Base-by-base conservation (phyloP, 2,113 vertebrate species). In the Corvus moneduloides region DNA sequence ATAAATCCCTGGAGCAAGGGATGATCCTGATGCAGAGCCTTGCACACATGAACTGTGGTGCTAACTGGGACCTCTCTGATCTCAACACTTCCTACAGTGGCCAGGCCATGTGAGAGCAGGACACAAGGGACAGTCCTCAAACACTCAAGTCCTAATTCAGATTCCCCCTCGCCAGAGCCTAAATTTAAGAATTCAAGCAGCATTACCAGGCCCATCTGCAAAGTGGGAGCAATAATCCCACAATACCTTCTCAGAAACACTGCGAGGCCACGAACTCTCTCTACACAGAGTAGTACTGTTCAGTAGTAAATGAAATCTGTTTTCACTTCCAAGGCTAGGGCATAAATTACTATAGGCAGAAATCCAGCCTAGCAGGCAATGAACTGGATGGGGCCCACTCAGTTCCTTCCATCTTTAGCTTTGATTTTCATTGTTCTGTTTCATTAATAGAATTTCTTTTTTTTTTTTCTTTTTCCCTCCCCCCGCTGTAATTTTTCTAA, bases 371-470 rank as follows among this genome's bases (percentile, higher is more conserved):
- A 95, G 92, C 92, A 96, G 92, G 92, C 93, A 97, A 88, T 90
- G 89, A 93, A 93, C 79, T 96, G 93, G 94, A 96, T 94, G 95
- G 91, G 94, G 93, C 95, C 90, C 94, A 87, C 82, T 95, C 86
- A 75, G 81, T 94, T 95, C 81, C 92, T 96, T 94, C 94, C 96
- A 96, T 94, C 94, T 95, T 94, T 89, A 97, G 90, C 93, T 97
- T 96, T 93, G 90, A 94, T 96, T 97, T 95, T 94, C 95, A 97
- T 97, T 95, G 88, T 95, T 94, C 86, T 94, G 37, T 96, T 97
- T 96, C 97, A 96, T 96, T 95, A 96, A 84, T 93, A 93, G 86
- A 93, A 91, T 88, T 97, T 94, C 75, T 82, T 82, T 87, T 79
- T 75, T 87, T 75, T 69, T 87, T 85, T 79, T 8, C 2, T 37